Percentiles rank a stretch among this genome's conserved stretches.
phyloP scores from a whole-genome alignment of 2,797 vertebrate genomes.

The Cyclura pinguis region DNA sequence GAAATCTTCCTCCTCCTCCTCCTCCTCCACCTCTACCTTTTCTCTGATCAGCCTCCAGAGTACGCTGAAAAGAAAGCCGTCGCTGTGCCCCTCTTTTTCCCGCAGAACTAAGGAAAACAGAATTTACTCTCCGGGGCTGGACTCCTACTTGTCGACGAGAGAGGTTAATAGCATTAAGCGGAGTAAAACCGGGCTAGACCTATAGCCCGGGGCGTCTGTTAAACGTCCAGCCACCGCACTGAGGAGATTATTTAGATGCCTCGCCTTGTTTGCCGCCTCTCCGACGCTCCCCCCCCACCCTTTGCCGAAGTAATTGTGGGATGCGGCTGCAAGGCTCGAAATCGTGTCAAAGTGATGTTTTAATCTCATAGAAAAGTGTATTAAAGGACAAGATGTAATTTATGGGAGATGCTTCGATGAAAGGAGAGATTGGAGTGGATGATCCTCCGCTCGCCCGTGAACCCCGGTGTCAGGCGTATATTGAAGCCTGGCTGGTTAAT shows the following conservation, averaged over 20 bases:
- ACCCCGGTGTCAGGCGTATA: slow-evolving; percentile 78
- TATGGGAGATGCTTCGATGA: slow-evolving; percentile 77
- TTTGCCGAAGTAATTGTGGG: slow-evolving; percentile 60
- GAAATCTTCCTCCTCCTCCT: too few relatives aligned
- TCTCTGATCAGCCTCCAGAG: not conserved
- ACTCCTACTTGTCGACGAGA: slow-evolving; percentile 3
- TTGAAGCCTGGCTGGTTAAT: slow-evolving; percentile 78
- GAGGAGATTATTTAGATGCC: slow-evolving; percentile 41
- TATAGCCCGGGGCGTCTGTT: not conserved
- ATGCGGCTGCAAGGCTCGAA: slow-evolving; percentile 68
- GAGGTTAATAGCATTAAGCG: slow-evolving; percentile 31
- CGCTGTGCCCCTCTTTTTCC: not conserved
- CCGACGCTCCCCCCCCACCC: not conserved
- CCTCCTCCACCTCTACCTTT: too few relatives aligned
- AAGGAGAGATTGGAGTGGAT: slow-evolving; percentile 83
- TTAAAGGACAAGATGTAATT: slow-evolving; percentile 83
- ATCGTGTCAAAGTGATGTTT: slow-evolving; percentile 85
- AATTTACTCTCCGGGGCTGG: slow-evolving; percentile 5
- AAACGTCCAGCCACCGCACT: slow-evolving; percentile 26
- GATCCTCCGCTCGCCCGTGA: slow-evolving; percentile 75
- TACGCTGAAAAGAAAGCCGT: not conserved
- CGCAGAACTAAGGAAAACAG: not conserved
- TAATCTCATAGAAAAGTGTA: slow-evolving; percentile 83
- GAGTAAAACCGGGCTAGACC: slow-evolving; percentile 39
- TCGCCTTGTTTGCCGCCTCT: slow-evolving; percentile 64